Evolutionary conservation across 2,888 invertebrate genomes (phyloP).

Genomic region (Tenodera sinensis): DNA sequence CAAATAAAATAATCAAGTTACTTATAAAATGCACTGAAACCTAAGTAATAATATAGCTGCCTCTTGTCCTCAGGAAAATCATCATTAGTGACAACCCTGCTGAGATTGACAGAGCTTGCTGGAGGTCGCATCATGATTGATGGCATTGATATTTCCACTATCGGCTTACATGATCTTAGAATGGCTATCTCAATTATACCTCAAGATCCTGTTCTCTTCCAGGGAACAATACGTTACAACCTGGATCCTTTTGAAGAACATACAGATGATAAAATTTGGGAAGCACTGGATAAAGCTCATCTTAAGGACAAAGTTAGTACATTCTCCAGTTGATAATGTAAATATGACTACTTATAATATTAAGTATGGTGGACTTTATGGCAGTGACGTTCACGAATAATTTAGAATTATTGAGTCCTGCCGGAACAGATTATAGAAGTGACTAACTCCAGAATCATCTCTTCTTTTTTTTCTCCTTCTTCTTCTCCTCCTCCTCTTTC

Average conservation of each 20-base stretch:
- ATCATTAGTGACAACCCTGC: constrained; percentile 37
- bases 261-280: constrained; percentile 38
- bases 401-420: too few relatives aligned
- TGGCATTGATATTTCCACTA: constrained; percentile 36
- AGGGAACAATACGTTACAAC: constrained; percentile 40
- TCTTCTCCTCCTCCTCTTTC: too few relatives aligned
- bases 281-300: constrained; percentile 39
- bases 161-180: constrained; percentile 36
- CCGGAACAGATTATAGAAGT: too few relatives aligned
- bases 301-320: constrained; percentile 35
- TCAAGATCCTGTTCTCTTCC: constrained; percentile 41
- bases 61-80: constrained; percentile 35
- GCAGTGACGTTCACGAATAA: too few relatives aligned
- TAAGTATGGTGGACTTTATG: too few relatives aligned
- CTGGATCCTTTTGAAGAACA: constrained; percentile 40
- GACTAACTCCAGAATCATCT: too few relatives aligned
- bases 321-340: neutral
- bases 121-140: constrained; percentile 38
- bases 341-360: too few relatives aligned
- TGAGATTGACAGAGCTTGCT: constrained; percentile 37
- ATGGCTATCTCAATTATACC: constrained; percentile 40
- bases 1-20: neutral
- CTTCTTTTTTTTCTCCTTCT: too few relatives aligned
- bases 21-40: neutral
- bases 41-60: neutral